These are phyloP conservation scores for Campylomormyrus tamandua DNA, from an alignment of 2,113 vertebrate genomes.

Conservation along the genomic window DNA sequence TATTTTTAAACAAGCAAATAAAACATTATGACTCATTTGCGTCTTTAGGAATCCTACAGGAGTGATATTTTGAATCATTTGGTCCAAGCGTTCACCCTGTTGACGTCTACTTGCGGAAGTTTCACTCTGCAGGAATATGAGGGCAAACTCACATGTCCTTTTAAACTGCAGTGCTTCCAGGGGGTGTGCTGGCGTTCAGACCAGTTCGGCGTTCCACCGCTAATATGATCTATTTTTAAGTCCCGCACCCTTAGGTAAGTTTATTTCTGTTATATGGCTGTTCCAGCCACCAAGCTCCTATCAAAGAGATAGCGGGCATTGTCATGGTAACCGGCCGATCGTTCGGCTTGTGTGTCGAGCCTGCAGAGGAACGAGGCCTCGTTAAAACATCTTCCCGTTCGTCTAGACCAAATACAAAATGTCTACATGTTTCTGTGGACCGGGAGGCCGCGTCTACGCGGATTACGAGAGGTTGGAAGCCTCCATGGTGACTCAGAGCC, in stretches of 20 bases:
- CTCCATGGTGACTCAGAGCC: neutral
- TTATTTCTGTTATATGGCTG: neutral
- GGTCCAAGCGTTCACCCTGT: neutral
- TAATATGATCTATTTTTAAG: constrained; percentile 19
- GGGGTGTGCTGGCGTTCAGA: neutral
- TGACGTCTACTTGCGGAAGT: neutral
- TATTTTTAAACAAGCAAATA: neutral
- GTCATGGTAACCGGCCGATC: constrained; percentile 15
- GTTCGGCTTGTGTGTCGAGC: constrained; percentile 2
- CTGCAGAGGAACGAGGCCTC: neutral
- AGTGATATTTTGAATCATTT: neutral
- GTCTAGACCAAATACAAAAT: neutral
- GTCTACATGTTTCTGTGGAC: neutral
- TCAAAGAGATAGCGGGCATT: constrained; percentile 10
- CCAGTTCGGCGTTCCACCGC: neutral
- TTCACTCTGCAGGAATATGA: neutral
- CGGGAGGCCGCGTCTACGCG: neutral
- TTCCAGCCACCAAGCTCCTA: constrained; percentile 15
- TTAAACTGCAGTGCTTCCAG: neutral
- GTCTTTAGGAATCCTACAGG: neutral
- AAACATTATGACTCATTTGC: neutral
- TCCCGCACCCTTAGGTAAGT: constrained; percentile 9
- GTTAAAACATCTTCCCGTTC: neutral
- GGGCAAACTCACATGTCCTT: neutral
- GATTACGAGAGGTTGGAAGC: neutral